Percentiles rank a stretch among this genome's conserved stretches.
Evolutionary conservation across 2,888 invertebrate species (phyloP).

Genomic region (Drosophila mimetica): DNA sequence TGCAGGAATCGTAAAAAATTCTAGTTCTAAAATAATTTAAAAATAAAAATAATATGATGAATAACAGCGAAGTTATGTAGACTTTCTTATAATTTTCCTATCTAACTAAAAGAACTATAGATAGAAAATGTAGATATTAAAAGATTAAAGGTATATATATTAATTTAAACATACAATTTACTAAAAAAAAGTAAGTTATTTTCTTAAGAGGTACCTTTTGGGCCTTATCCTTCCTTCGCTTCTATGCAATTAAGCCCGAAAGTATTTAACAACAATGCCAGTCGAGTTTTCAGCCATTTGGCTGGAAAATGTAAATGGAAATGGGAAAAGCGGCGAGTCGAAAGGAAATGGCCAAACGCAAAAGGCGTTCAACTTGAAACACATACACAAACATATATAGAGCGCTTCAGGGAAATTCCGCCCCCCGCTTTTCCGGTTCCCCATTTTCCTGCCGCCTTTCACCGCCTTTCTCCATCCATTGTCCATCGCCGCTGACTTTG

Average conservation of each 20-base stretch:
- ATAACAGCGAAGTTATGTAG: too few species aligned
- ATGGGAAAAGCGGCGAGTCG: slow-evolving; percentile 29
- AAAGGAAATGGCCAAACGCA: slow-evolving; percentile 33
- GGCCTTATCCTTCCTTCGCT: neutral
- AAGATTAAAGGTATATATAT: too few species aligned
- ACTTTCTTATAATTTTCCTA: too few species aligned
- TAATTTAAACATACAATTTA: too few species aligned
- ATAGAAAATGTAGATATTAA: too few species aligned
- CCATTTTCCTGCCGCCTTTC: neutral
- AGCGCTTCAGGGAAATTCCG: slow-evolving; percentile 6
- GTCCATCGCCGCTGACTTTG: slow-evolving; percentile 51
- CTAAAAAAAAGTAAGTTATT: too few species aligned
- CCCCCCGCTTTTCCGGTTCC: neutral
- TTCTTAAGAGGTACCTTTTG: neutral
- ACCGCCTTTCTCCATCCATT: slow-evolving; percentile 2
- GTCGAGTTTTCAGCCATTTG: slow-evolving; percentile 34
- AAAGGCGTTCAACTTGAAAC: slow-evolving; percentile 59
- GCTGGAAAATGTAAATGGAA: slow-evolving; percentile 30
- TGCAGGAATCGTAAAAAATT: too few species aligned
- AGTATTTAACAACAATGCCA: slow-evolving; percentile 53
- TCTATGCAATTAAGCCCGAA: slow-evolving; percentile 23
- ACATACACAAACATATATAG: slow-evolving; percentile 23
- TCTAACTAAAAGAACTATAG: too few species aligned
- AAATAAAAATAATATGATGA: too few species aligned
- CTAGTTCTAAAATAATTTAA: too few species aligned